A percentile compares a stretch with the other conserved stretches of the same genome.
phyloP scores from a whole-genome alignment of 2,113 vertebrate genomes.

The Amazona vittata region DNA sequence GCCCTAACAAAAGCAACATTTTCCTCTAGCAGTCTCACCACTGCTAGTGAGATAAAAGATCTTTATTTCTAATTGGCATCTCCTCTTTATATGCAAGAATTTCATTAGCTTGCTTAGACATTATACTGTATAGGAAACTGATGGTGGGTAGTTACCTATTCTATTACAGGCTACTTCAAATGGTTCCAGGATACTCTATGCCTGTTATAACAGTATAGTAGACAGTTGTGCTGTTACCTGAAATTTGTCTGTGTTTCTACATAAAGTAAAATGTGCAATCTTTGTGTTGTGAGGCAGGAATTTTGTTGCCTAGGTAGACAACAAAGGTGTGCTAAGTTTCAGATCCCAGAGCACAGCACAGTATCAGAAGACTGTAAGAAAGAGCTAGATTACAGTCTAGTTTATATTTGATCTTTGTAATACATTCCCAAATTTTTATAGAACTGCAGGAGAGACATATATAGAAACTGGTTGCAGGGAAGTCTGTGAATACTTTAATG shows the following conservation, averaged over 20 bases:
- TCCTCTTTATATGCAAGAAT: not conserved
- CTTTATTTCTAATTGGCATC: not conserved
- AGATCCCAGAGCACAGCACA: rapidly evolving
- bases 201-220: not conserved
- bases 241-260: not conserved
- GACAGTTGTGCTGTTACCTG: not conserved
- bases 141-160: not conserved
- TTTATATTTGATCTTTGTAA: not conserved
- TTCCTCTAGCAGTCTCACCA: not conserved
- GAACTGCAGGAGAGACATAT: not conserved
- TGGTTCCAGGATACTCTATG: not conserved
- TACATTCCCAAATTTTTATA: not conserved
- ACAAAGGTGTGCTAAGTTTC: not conserved
- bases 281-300: not conserved
- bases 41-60: not conserved
- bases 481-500: not conserved
- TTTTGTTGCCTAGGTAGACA: not conserved
- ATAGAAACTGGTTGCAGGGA: not conserved
- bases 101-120: not conserved
- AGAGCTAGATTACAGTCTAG: not conserved
- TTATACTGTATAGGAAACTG: not conserved
- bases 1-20: not conserved
- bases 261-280: not conserved
- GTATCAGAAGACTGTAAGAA: not conserved
- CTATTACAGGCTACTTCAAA: not conserved